phyloP scores from a whole-genome alignment of 2,113 vertebrate genomes.

The Cyrtonyx montezumae region DNA sequence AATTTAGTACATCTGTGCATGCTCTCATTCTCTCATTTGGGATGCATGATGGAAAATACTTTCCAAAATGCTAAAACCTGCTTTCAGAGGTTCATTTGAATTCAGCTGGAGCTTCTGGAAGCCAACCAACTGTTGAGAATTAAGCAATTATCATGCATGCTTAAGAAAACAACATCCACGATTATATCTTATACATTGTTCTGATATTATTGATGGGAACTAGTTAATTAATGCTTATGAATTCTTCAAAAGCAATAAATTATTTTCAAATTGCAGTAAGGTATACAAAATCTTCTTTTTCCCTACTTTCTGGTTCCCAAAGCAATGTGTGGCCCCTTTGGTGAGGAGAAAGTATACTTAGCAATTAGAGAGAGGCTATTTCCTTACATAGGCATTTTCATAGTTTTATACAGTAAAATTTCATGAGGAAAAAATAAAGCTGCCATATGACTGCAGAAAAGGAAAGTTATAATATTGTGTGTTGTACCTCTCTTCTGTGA shows the following conservation, averaged over 20 bases:
- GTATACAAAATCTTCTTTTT: background rate
- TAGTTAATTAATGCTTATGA: background rate
- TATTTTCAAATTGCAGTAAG: background rate
- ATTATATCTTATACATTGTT: background rate
- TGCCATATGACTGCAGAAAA: background rate
- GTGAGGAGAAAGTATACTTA: background rate
- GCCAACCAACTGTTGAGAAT: constrained; percentile 41
- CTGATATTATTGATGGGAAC: background rate
- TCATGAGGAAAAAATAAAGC: background rate
- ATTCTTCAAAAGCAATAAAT: background rate
- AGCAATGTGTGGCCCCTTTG: background rate
- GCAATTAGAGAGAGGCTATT: background rate
- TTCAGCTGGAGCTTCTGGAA: constrained; percentile 35
- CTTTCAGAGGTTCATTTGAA: constrained; percentile 50
- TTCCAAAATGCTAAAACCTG: constrained; percentile 49
- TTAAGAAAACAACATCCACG: background rate
- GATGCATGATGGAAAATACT: constrained; percentile 26
- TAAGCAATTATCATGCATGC: background rate
- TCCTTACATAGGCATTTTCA: background rate
- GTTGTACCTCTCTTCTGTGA: background rate
- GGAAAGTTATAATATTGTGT: background rate
- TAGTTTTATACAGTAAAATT: background rate
- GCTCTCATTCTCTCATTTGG: background rate
- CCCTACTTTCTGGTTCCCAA: background rate
- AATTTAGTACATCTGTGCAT: background rate